Conservation (phyloP, 2,888 invertebrate genomes). For the Agrypnus murinus region DNA sequence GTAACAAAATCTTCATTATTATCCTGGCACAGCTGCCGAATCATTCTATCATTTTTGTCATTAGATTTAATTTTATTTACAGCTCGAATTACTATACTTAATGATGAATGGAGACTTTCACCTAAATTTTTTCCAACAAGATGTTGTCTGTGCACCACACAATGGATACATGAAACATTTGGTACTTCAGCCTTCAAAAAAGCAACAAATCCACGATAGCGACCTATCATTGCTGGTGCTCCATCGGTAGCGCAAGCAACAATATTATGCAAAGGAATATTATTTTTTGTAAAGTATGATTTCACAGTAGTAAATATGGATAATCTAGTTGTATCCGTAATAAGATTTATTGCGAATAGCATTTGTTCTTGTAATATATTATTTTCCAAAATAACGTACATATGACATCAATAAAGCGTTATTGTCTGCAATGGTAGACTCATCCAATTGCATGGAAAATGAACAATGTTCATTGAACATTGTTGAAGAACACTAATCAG, state of each 20-base stretch:
- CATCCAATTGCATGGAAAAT: constrained; percentile 3
- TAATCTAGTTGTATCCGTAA: constrained; percentile 17
- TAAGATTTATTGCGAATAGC: constrained; percentile 8
- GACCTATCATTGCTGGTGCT: constrained; percentile 17
- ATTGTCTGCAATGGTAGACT: background rate
- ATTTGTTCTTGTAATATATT: constrained; percentile 7
- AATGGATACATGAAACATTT: constrained; percentile 15
- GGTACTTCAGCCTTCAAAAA: background rate
- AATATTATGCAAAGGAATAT: constrained; percentile 21
- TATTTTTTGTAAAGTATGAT: constrained; percentile 24
- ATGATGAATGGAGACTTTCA: constrained; percentile 8
- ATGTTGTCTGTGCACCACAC: constrained; percentile 7
- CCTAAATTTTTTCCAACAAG: constrained; percentile 2
- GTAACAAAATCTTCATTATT: too few species aligned
- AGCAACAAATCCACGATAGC: constrained; percentile 20
- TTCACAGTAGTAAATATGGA: constrained; percentile 24
- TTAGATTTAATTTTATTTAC: too few species aligned
- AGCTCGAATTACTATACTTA: too few species aligned
- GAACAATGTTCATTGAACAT: too few species aligned
- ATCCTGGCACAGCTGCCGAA: too few species aligned
- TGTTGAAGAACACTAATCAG: background rate
- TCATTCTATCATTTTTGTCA: too few species aligned
- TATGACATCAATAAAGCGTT: background rate
- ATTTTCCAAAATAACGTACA: too few species aligned
- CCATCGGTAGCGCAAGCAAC: constrained; percentile 16